Percentiles rank a stretch among this genome's conserved stretches.
phyloP scores from a whole-genome alignment of 2,888 invertebrate genomes.

The Tyria jacobaeae region DNA sequence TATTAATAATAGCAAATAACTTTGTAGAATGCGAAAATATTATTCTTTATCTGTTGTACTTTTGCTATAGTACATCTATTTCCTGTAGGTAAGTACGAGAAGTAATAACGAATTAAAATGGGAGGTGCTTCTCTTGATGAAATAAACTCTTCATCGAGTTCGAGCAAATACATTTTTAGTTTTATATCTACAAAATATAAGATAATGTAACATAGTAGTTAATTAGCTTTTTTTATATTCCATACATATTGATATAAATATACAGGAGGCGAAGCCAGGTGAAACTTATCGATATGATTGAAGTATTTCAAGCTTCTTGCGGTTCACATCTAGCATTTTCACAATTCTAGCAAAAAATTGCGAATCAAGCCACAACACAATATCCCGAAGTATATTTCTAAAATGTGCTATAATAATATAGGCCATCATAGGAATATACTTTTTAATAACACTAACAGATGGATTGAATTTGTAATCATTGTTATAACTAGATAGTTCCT shows the following conservation, averaged over 20 bases:
- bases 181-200: background rate
- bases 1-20: background rate
- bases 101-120: background rate
- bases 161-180: background rate
- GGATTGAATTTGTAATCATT: conserved; percentile 12
- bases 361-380: conserved; percentile 52
- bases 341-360: conserved; percentile 50
- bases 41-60: background rate
- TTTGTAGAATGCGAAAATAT: background rate
- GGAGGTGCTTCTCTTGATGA: background rate
- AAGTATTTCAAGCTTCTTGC: conserved; percentile 39
- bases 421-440: conserved; percentile 25
- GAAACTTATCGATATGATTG: conserved; percentile 6
- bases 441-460: conserved; percentile 19
- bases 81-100: too few species aligned
- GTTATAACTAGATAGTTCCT: background rate
- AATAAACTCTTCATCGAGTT: background rate
- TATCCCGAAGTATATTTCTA: conserved; percentile 20
- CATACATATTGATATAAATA: conserved; percentile 7
- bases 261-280: conserved; percentile 27
- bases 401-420: conserved; percentile 4
- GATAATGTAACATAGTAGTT: background rate
- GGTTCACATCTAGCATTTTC: conserved; percentile 44
- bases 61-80: too few species aligned
- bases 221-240: background rate